phyloP scores from a whole-genome alignment of 2,888 invertebrate genomes.

The Amiota communis region DNA sequence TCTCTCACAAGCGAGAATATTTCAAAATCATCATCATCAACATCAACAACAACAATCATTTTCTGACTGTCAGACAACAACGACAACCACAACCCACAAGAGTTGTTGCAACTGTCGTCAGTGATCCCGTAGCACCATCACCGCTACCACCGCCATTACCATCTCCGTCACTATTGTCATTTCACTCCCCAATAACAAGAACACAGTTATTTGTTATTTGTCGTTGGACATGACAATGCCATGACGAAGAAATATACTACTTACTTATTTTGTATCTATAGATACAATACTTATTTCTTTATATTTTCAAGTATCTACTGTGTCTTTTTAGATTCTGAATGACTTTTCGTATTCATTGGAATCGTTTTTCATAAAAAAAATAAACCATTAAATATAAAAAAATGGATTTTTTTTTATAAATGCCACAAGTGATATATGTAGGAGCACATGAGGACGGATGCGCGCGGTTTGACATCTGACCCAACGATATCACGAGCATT shows the following conservation, averaged over 20 bases:
- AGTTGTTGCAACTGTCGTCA: neutral
- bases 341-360: neutral
- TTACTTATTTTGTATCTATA: slow-evolving; percentile 12
- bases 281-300: slow-evolving; percentile 11
- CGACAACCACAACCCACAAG: neutral
- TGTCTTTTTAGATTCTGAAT: neutral
- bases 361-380: neutral
- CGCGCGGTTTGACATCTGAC: slow-evolving; percentile 25
- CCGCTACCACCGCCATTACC: neutral
- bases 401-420: neutral
- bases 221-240: slow-evolving; percentile 35
- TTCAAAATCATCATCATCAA: slow-evolving; percentile 1
- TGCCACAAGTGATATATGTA: slow-evolving; percentile 15
- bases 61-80: neutral
- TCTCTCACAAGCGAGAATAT: neutral
- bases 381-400: too few species aligned
- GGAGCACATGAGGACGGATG: slow-evolving; percentile 5
- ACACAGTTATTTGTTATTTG: slow-evolving; percentile 59
- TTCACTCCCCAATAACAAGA: slow-evolving; percentile 1
- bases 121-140: slow-evolving; percentile 8
- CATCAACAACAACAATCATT: too few species aligned
- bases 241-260: neutral
- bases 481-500: neutral
- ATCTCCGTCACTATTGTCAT: neutral
- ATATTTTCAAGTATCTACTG: neutral